These are phyloP conservation scores for Brienomyrus brachyistius DNA, from an alignment of 2,113 vertebrate genomes.

Conservation along the genomic window DNA sequence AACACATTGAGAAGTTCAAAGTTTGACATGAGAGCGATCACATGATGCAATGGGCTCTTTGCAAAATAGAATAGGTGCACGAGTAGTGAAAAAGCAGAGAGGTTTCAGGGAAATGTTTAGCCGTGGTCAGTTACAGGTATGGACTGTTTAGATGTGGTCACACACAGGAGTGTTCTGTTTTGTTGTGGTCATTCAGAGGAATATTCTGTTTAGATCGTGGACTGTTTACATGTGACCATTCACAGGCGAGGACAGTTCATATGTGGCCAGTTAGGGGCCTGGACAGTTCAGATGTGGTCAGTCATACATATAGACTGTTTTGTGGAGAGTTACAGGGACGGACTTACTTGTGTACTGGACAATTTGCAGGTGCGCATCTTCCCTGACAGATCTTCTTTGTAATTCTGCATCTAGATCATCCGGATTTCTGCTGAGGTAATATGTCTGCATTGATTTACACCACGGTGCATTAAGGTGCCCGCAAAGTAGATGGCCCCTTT, in stretches of 20 bases:
- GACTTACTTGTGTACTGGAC: background rate
- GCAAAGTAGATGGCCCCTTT: slow-evolving; percentile 51
- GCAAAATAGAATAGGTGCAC: background rate
- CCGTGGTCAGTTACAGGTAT: background rate
- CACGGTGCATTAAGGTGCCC: slow-evolving; percentile 36
- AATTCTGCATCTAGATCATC: background rate
- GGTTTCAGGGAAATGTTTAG: background rate
- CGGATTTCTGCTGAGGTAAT: slow-evolving; percentile 39
- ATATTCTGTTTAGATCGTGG: background rate
- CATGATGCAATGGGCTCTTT: slow-evolving; percentile 39
- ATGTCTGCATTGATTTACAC: slow-evolving; percentile 37
- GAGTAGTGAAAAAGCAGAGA: background rate
- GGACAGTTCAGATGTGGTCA: background rate
- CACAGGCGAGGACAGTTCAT: background rate
- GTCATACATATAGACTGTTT: background rate
- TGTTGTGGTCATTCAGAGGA: background rate
- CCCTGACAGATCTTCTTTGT: too few relatives aligned
- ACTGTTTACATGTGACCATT: background rate
- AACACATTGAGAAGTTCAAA: slow-evolving; percentile 58
- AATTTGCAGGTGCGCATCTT: background rate
- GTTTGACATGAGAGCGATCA: slow-evolving; percentile 57
- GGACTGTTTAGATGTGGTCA: background rate
- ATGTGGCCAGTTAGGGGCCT: background rate
- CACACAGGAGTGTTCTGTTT: background rate
- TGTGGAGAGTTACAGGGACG: background rate